A percentile compares a stretch with the other conserved stretches of the same genome.
These are phyloP conservation scores for Parthenolecanium corni DNA, from an alignment of 2,888 invertebrate species.

Conservation along the genomic window DNA sequence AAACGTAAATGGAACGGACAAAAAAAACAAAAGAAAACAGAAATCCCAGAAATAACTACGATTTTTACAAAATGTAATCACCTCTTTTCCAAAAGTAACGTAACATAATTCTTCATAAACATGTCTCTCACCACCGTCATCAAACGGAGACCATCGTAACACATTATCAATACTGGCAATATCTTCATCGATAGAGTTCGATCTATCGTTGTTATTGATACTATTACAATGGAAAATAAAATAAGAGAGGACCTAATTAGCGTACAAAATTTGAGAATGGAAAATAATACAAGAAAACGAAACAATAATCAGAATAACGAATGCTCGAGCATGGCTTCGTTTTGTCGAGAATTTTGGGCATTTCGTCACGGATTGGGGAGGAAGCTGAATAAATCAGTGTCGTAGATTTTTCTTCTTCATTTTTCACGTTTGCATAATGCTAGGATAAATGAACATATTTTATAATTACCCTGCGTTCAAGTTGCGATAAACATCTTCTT, in stretches of 20 bases:
- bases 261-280: neutral
- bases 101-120: slow-evolving; percentile 82
- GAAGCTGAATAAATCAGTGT: no score
- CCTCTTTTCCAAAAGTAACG: slow-evolving; percentile 69
- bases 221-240: slow-evolving; percentile 9
- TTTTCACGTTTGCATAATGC: no score
- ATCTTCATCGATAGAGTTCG: slow-evolving; percentile 6
- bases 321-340: neutral
- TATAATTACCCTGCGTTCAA: slow-evolving; percentile 53
- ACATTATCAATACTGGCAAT: slow-evolving; percentile 14
- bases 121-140: slow-evolving; percentile 51
- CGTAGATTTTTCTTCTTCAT: no score
- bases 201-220: slow-evolving; percentile 20
- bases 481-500: slow-evolving; percentile 75
- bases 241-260: neutral
- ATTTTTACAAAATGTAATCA: slow-evolving; percentile 38
- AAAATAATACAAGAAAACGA: neutral
- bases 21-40: slow-evolving; percentile 31
- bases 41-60: slow-evolving; percentile 32
- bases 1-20: slow-evolving; percentile 7
- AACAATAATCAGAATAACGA: no score
- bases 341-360: neutral
- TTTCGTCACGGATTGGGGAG: no score
- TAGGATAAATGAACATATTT: neutral
- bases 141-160: slow-evolving; percentile 24